Percentiles rank a stretch among this genome's conserved stretches.
These are phyloP conservation scores for Drosophila kuntzei DNA, from an alignment of 2,888 invertebrate genomes.

Conservation along the genomic window DNA sequence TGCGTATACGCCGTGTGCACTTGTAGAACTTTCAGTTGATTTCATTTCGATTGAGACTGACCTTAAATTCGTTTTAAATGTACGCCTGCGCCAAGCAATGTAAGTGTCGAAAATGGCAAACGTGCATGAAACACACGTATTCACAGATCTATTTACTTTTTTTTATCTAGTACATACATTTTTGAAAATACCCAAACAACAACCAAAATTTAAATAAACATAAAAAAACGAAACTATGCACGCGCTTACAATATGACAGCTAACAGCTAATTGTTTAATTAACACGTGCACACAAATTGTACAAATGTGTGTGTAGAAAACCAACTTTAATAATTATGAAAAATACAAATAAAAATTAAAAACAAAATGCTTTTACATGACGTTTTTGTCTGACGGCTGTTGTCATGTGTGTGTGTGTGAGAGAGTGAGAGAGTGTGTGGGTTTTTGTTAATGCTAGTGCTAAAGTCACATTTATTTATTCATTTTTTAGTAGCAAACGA, in stretches of 20 bases:
- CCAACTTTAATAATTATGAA: conserved; percentile 22
- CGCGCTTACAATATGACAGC: conserved; percentile 52
- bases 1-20: conserved; percentile 69
- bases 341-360: conserved; percentile 15
- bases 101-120: conserved; percentile 66
- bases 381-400: conserved; percentile 22
- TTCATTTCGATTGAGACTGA: conserved; percentile 25
- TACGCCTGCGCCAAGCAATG: conserved; percentile 40
- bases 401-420: conserved; percentile 14
- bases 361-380: conserved; percentile 37
- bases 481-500: conserved; percentile 36
- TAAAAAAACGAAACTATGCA: conserved; percentile 26
- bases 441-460: conserved; percentile 16
- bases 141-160: conserved; percentile 10
- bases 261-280: conserved; percentile 61
- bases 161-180: conserved; percentile 1
- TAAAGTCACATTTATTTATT: conserved; percentile 43
- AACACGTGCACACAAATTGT: conserved; percentile 70
- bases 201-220: background rate
- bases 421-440: conserved; percentile 2
- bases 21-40: conserved; percentile 45
- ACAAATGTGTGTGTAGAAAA: conserved; percentile 11
- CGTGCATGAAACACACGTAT: conserved; percentile 36
- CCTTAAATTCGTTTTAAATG: conserved; percentile 35
- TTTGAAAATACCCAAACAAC: conserved; percentile 24